Base-by-base conservation (phyloP, 2,888 invertebrate genomes). In the Seladonia tumulorum region DNA sequence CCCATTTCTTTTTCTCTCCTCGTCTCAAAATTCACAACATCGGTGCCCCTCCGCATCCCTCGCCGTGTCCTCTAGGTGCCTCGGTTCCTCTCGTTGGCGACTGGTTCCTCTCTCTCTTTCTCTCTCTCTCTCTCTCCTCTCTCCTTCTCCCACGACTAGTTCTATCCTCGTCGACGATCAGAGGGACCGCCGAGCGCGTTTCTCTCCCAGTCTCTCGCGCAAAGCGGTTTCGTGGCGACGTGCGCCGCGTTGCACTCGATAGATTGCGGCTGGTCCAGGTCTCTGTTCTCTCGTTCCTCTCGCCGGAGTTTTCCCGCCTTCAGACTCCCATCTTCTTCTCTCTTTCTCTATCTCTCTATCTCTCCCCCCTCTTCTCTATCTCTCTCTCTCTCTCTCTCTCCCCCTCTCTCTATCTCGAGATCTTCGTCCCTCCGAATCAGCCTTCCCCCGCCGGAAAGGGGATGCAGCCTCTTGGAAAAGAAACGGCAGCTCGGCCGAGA, bases 151-250 rank as follows among this genome's bases (percentile, higher is more conserved):
- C 78, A 42, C 66, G 74, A 76, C 79, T 85, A 80, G 45, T 76
- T 39, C 57, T 78, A 81, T 86, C 88, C 79, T 83, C 68, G 71
- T 81, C 86, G 79, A 49, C 81, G 72, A 74, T 63, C 42, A 47
- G 76, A 79, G 81, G 60, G n/a, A 63, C 73, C 88, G 84, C 74
- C 25, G 68, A 77, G 68, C 68, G 74, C 29, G 84, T 81, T 76
- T 83, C 87, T 85, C 83, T 87, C 87, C 91, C 90, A 91, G 90
- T 91, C 90, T 91, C 87, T 91, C 90, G 90, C 87, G 90, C 82
- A 82, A 91, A 88, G 87, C 91, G 88, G 79, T 82, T 57, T 78
- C 89, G 90, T 73, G 66, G 81, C 84, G 90, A 91, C 90, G 90
- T 80, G 79, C 57, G 35, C 29, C 39, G 68, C 70, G 78, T 81